A percentile compares a stretch with the other conserved stretches of the same genome.
Evolutionary conservation across 2,888 invertebrate species (phyloP).

Genomic region (Zygaena filipendulae): DNA sequence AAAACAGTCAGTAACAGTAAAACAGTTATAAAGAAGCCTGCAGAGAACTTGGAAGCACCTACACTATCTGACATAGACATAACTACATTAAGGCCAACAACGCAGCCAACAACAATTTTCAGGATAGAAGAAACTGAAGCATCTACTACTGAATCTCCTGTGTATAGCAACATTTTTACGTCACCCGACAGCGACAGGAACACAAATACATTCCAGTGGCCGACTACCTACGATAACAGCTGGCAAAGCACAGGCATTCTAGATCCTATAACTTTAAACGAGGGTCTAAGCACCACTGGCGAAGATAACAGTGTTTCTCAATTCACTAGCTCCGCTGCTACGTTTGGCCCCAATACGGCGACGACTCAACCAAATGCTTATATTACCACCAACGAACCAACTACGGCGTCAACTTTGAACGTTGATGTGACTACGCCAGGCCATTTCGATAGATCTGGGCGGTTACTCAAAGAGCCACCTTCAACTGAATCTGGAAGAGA

Average conservation of each 20-base stretch:
- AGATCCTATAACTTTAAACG: constrained; percentile 79
- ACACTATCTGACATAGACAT: constrained; percentile 33
- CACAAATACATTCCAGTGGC: constrained; percentile 61
- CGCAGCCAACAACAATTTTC: constrained; percentile 31
- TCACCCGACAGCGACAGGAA: constrained; percentile 47
- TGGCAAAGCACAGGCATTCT: constrained; percentile 76
- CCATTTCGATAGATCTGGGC: constrained; percentile 39
- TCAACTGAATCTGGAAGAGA: constrained; percentile 67
- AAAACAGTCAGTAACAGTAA: constrained; percentile 23
- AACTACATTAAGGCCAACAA: constrained; percentile 35
- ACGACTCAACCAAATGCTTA: constrained; percentile 34
- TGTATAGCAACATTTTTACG: constrained; percentile 38
- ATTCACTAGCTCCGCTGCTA: constrained; percentile 31
- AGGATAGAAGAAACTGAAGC: constrained; percentile 31
- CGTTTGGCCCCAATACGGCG: constrained; percentile 32
- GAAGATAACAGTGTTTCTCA: constrained; percentile 29
- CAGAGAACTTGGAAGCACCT: constrained; percentile 53
- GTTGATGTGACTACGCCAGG: constrained; percentile 32
- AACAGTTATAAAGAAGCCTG: constrained; percentile 35
- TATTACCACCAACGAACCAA: constrained; percentile 36
- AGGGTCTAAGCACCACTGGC: constrained; percentile 63
- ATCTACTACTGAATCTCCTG: constrained; percentile 31
- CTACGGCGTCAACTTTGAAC: constrained; percentile 34
- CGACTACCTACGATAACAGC: constrained; percentile 50
- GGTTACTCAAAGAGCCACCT: constrained; percentile 37